phyloP scores from a whole-genome alignment of 2,797 vertebrate genomes.

The Picus viridis region DNA sequence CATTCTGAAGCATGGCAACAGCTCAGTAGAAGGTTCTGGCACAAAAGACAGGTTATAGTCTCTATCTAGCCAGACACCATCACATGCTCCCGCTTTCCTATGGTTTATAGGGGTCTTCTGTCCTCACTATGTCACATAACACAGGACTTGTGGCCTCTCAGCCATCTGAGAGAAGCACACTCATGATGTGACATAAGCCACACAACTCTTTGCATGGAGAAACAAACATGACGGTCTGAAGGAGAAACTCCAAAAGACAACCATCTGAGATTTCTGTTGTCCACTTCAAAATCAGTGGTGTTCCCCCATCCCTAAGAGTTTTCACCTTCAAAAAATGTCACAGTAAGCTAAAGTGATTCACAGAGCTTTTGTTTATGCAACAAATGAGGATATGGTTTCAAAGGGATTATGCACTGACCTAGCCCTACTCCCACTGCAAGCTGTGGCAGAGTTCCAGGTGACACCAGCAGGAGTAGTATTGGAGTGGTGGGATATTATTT shows the following conservation, averaged over 20 bases:
- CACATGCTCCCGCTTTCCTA: neutral
- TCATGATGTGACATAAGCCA: neutral
- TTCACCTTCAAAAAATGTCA: neutral
- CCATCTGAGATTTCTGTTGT: neutral
- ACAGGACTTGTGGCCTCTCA: neutral
- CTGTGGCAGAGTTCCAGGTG: neutral
- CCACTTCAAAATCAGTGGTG: neutral
- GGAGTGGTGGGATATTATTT: neutral
- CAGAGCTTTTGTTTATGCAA: neutral
- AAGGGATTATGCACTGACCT: neutral
- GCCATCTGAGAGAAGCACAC: neutral
- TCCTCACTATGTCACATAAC: neutral
- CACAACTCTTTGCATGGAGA: neutral
- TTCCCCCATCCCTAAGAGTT: neutral
- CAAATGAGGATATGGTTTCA: constrained; percentile 7
- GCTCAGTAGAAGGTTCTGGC: neutral
- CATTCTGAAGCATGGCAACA: neutral
- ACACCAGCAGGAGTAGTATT: neutral
- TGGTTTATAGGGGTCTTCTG: neutral
- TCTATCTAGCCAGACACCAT: neutral
- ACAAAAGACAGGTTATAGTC: neutral
- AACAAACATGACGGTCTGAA: neutral
- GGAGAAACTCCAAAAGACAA: neutral
- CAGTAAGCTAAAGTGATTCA: neutral
- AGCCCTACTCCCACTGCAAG: neutral